Conservation (phyloP, 1,140 invertebrate genomes). For the Forficula auricularia region DNA sequence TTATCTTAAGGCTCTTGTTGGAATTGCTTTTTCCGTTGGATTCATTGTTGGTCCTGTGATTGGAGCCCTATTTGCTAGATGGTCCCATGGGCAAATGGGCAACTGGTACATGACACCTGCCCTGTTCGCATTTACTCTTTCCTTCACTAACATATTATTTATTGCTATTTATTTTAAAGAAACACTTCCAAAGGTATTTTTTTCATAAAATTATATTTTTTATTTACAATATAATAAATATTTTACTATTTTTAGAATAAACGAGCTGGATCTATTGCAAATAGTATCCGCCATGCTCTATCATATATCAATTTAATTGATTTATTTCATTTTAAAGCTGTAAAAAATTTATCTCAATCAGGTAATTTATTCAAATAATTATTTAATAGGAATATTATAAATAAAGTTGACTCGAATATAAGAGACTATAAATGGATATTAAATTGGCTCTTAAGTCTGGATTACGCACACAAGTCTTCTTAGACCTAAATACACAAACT, state of each 20-base stretch:
- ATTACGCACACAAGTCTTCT: no score
- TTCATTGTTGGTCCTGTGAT: slow-evolving; percentile 92
- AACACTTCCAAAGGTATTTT: slow-evolving; percentile 53
- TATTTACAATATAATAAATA: background rate
- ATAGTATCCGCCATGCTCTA: slow-evolving; percentile 48
- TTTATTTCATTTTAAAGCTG: slow-evolving; percentile 48
- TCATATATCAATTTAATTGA: slow-evolving; percentile 54
- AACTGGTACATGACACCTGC: slow-evolving; percentile 75
- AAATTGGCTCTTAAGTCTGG: no score
- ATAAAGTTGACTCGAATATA: no score
- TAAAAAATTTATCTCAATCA: slow-evolving; percentile 33
- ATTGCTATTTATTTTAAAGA: slow-evolving; percentile 64
- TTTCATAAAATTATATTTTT: background rate
- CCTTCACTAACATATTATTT: slow-evolving; percentile 61
- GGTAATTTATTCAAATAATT: slow-evolving; percentile 13
- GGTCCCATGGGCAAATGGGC: slow-evolving; percentile 33
- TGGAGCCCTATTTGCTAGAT: slow-evolving; percentile 75
- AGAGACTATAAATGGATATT: no score
- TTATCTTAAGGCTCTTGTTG: slow-evolving; percentile 93
- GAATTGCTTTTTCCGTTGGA: slow-evolving; percentile 91
- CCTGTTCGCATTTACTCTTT: slow-evolving; percentile 61
- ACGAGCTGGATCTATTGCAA: slow-evolving; percentile 41
- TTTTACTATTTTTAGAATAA: slow-evolving; percentile 37
- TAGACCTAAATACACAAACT: no score
- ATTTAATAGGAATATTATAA: no score